Percentiles rank a stretch among this genome's conserved stretches.
Conservation (phyloP, 2,797 vertebrate genomes). For the Alouatta caraya region DNA sequence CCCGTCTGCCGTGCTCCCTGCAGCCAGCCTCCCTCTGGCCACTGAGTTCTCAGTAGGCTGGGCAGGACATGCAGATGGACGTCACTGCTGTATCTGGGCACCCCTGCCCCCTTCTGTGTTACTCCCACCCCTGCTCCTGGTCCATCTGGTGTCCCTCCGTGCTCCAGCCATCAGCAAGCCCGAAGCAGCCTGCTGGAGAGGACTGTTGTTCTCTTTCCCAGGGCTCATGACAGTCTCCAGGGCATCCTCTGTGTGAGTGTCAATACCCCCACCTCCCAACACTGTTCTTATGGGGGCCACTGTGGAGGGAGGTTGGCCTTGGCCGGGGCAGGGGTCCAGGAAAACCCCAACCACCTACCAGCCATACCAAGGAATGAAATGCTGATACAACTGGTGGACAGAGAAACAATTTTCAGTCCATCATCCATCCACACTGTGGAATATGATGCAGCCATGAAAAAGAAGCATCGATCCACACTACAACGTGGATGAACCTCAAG, state of each 20-base stretch:
- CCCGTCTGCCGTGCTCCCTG: not conserved
- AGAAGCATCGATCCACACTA: not conserved
- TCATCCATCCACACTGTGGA: not conserved
- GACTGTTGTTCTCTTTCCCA: not conserved
- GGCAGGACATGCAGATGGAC: not conserved
- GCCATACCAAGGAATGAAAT: not conserved
- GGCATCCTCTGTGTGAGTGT: not conserved
- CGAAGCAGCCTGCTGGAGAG: not conserved
- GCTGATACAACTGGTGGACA: not conserved
- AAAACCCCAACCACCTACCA: not conserved
- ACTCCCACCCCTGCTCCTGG: not conserved
- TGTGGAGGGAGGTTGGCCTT: not conserved
- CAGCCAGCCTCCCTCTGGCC: not conserved
- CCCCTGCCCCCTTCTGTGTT: not conserved
- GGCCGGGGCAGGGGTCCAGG: not conserved
- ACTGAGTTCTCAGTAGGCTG: not conserved
- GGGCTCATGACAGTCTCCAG: not conserved
- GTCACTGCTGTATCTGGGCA: rapidly evolving
- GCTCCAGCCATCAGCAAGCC: not conserved
- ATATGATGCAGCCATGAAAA: not conserved
- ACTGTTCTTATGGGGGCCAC: not conserved
- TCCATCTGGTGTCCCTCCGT: not conserved
- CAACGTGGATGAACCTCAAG: not conserved
- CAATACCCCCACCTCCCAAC: not conserved
- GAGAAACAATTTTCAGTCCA: not conserved